Evolutionary conservation across 2,888 invertebrate genomes (phyloP), one percentile per base, ranked within the genome.

Genomic region (Cheilosia vernalis): DNA sequence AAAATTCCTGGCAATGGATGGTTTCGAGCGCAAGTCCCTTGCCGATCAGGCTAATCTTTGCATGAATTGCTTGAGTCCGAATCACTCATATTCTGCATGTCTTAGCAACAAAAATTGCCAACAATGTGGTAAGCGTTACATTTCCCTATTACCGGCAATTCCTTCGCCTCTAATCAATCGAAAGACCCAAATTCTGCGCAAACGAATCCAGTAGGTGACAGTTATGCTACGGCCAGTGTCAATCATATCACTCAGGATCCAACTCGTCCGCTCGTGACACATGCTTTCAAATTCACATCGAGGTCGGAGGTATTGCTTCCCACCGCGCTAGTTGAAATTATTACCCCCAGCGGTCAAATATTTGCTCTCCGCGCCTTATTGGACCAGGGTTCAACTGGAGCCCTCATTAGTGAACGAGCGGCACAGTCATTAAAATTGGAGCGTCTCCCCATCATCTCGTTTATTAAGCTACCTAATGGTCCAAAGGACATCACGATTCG

Each of bases 321-420:
- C 7, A 69, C 69, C 2, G 69, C 56, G 13, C 13, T 69, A 17
- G 1, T 69, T 13, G 55, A 69, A 30, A n/a, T 33, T 10, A 47
- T 58, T 6, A 33, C 69, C 44, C 30, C 56, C 17, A 44, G 55
- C 33, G 69, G 69, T n/a, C 69, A 56, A 19, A 21, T 44, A 13
- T 56, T 69, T 19, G 44, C 13, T 47, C 56, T 67, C 33, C 67
- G 67, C 27, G 67, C 53, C 6, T 55, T 55, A 17, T 55, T 67
- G 21, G 55, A 67, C 5, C 56, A 56, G 33, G 44, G 74, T 3
- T 76, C 66, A 30, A 64, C 63, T 47, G 66, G 74, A 30, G 66
- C 74, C 24, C 53, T 74, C 24, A 44, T 74, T 17, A 63, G 44
- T 64, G 74, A 74, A 56, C 40, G 64, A 27, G 74, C 64, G 4